These are phyloP conservation scores for Enteromius radiatus DNA, from an alignment of 2,797 vertebrate species.

Conservation along the genomic window DNA sequence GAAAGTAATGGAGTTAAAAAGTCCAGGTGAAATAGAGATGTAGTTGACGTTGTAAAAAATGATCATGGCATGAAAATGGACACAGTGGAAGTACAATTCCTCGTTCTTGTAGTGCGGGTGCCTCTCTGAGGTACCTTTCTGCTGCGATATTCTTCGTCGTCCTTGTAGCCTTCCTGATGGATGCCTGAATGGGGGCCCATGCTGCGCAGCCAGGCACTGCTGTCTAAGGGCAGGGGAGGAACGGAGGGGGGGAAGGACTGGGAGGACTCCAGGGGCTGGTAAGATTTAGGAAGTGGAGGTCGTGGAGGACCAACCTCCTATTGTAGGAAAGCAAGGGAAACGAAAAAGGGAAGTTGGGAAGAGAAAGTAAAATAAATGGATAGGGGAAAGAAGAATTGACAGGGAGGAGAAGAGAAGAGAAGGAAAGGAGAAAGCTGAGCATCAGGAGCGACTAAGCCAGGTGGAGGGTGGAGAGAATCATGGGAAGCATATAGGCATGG, in stretches of 20 bases:
- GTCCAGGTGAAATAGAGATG: neutral
- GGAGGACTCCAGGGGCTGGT: conserved; percentile 90
- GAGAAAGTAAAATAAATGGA: conserved; percentile 16
- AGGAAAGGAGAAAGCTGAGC: conserved; percentile 55
- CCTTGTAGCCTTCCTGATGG: conserved; percentile 71
- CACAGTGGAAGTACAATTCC: conserved; percentile 12
- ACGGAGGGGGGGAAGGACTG: conserved; percentile 83
- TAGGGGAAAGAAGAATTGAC: conserved; percentile 20
- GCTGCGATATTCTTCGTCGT: conserved; percentile 71
- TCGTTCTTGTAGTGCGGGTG: neutral
- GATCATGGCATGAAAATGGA: conserved; percentile 16
- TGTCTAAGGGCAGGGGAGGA: conserved; percentile 80
- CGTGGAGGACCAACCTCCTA: conserved; percentile 93
- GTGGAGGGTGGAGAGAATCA: conserved; percentile 67
- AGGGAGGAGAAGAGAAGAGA: conserved; percentile 29
- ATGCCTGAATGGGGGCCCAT: conserved; percentile 62
- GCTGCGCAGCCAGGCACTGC: conserved; percentile 75
- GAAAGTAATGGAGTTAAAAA: conserved; percentile 7
- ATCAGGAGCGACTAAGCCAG: conserved; percentile 71
- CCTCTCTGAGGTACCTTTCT: conserved; percentile 83
- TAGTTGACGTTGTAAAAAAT: neutral
- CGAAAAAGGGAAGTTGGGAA: conserved; percentile 43
- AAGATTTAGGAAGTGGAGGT: conserved; percentile 95
- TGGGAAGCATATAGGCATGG: conserved; percentile 59
- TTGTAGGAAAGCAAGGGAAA: conserved; percentile 72